Conservation (phyloP, 2,797 vertebrate genomes). For the Lacerta bilineata region DNA sequence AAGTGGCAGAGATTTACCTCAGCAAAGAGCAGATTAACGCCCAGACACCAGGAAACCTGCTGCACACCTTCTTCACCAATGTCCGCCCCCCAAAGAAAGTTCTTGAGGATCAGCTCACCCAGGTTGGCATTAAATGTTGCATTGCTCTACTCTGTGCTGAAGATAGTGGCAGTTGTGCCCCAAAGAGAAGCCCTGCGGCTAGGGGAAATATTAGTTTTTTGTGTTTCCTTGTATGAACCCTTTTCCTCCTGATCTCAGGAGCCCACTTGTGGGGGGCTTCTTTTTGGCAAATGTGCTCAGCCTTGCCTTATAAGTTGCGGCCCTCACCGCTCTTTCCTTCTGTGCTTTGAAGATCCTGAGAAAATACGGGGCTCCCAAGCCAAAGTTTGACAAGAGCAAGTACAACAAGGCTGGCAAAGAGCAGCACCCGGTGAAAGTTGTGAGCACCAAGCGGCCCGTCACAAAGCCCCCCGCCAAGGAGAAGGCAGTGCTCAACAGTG, state of each 20-base stretch:
- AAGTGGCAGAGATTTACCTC: constrained; percentile 96
- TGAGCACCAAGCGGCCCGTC: constrained; percentile 95
- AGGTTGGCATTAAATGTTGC: constrained; percentile 79
- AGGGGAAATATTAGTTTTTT: background rate
- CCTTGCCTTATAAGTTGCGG: too few relatives aligned
- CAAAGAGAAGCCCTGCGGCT: background rate
- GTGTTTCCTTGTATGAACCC: background rate
- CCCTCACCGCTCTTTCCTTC: too few relatives aligned
- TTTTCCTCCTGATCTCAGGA: too few relatives aligned
- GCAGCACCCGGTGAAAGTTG: constrained; percentile 96
- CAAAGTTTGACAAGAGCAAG: constrained; percentile 96
- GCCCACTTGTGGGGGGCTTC: too few relatives aligned
- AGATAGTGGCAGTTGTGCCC: too few relatives aligned
- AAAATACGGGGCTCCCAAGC: constrained; percentile 92
- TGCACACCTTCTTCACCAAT: constrained; percentile 96
- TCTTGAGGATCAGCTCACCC: constrained; percentile 96
- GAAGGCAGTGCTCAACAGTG: constrained; percentile 93
- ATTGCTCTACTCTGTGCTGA: background rate
- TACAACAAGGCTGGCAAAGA: constrained; percentile 96
- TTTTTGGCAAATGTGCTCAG: too few relatives aligned
- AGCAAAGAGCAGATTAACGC: constrained; percentile 98
- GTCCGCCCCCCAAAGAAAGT: constrained; percentile 97
- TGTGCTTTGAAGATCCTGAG: constrained; percentile 87
- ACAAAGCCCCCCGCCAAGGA: constrained; percentile 94
- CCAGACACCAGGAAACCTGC: constrained; percentile 94